These are phyloP conservation scores for Bujurquina vittata DNA, from an alignment of 2,113 vertebrate species.

Conservation along the genomic window DNA sequence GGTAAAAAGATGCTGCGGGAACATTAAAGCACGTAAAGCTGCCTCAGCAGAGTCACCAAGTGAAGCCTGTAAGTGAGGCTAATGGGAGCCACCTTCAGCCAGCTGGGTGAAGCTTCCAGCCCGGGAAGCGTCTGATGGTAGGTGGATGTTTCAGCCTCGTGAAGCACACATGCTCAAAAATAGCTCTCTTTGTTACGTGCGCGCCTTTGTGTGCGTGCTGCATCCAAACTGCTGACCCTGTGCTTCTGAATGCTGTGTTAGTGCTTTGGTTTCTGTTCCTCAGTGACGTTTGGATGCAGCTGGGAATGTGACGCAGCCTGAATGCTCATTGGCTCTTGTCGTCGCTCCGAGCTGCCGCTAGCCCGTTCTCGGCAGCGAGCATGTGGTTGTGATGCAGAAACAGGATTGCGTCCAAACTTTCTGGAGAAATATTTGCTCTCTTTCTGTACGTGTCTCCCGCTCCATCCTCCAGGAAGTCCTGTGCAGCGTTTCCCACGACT, in stretches of 20 bases:
- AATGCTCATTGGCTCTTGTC: neutral
- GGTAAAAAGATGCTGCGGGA: rapidly evolving
- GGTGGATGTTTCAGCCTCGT: neutral
- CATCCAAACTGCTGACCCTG: neutral
- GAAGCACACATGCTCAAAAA: neutral
- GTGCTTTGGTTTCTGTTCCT: neutral
- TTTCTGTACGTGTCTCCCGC: constrained; percentile 45
- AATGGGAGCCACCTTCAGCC: rapidly evolving
- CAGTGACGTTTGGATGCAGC: neutral
- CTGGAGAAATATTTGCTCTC: constrained; percentile 71
- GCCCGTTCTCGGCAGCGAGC: neutral
- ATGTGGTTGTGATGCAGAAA: constrained; percentile 79
- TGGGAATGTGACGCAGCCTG: neutral
- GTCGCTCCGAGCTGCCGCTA: neutral
- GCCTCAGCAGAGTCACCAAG: neutral
- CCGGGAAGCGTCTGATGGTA: neutral
- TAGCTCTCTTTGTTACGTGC: neutral
- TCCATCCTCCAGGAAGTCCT: constrained; percentile 59
- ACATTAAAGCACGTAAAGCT: neutral
- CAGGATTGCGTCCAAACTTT: constrained; percentile 72
- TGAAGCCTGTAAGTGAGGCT: neutral
- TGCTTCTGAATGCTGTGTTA: neutral
- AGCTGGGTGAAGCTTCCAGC: neutral
- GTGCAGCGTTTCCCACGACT: constrained; percentile 59
- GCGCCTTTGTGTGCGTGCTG: neutral